phyloP scores from a whole-genome alignment of 2,113 vertebrate species.

The Pomatorhinus ruficollis region DNA sequence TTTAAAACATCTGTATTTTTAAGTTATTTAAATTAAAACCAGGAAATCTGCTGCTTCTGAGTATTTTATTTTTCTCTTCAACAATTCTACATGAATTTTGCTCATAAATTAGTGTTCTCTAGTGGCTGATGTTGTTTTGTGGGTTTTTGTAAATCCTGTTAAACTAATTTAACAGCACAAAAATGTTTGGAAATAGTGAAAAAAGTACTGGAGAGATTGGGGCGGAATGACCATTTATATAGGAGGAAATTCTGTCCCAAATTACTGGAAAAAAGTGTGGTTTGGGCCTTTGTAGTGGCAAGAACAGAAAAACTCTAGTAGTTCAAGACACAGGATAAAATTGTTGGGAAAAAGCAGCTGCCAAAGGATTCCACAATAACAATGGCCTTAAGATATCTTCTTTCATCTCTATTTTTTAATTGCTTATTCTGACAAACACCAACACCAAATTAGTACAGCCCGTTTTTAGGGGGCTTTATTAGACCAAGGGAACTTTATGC shows the following conservation, averaged over 20 bases:
- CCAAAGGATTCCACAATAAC: not conserved
- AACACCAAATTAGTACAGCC: not conserved
- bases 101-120: not conserved
- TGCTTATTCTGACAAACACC: not conserved
- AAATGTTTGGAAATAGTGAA: not conserved
- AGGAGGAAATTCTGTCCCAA: not conserved
- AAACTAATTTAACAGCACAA: not conserved
- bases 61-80: not conserved
- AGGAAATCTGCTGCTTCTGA: not conserved
- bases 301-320: not conserved
- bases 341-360: not conserved
- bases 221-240: not conserved
- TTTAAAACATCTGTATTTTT: not conserved
- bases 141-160: not conserved
- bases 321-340: not conserved
- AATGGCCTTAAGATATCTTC: not conserved
- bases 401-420: not conserved
- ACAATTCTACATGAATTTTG: not conserved
- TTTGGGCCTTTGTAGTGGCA: not conserved
- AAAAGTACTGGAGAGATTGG: not conserved
- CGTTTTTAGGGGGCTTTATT: not conserved
- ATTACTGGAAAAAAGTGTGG: not conserved
- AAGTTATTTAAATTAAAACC: not conserved
- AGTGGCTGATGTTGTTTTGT: not conserved
- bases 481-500: not conserved